Evolutionary conservation across 2,113 vertebrate genomes (phyloP), one percentile per base, ranked within the genome.

Genomic region (Eclectus roratus): DNA sequence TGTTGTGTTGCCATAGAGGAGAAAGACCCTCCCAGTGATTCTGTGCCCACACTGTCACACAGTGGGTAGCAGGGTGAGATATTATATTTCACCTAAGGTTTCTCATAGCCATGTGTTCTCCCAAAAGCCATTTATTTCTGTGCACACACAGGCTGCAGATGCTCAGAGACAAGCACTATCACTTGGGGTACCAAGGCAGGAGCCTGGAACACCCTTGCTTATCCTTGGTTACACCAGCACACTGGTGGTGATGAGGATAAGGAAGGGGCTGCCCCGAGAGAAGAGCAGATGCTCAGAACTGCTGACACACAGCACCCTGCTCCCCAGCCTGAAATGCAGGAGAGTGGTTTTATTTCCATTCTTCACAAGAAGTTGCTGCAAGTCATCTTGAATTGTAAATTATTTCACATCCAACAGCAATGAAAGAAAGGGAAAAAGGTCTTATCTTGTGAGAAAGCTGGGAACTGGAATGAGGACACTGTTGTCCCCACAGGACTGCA

Each of bases 21-120:
- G n/a, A 63, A 89, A 78, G 46, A 65, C 46, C 25, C 16, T 71
- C 58, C 46, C 72, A 35, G 56, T 58, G 56, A 58, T 35, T 58
- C 11, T 15, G 33, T 35, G 56, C n/a, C 61, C 1, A 0, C 0
- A 0, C 25, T 76, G 50, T 33, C 71, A 31, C 58, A n/a, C 1
- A 0, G 18, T 12, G 11, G 53, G 58, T 21, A 47, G 20, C 0
- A 2, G 25, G 5, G 33, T 19, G 5, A 37, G 31, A 25, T 47
- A 41, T 53, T 33, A 4, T 33, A 14, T 44, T 47, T 68, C 24
- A 19, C 23, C 24, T 9, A 47, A 33, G n/a, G 35, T 68, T 84
- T 84, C 52, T 61, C 33, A 55, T 35, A 79, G 46, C 18, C 35
- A 6, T 15, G 20, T 43, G 31, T 63, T 73, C 60, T 73, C 43